Evolutionary conservation across 2,888 invertebrate genomes (phyloP), one percentile per base, ranked within the genome.

Genomic region (Sesamia inferens): DNA sequence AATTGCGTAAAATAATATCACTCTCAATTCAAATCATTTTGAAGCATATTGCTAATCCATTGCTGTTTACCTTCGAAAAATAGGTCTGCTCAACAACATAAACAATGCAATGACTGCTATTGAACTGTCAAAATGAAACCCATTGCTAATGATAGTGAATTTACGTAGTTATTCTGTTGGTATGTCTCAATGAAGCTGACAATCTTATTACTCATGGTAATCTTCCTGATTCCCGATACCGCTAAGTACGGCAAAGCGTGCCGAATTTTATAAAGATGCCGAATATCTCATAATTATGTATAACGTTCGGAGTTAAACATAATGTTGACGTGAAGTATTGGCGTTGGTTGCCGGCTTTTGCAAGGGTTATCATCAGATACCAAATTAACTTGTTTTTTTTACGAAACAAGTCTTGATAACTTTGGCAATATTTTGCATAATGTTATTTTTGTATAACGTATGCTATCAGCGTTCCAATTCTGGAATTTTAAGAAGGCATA

Each of bases 281-380:
- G 42, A 16, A 16, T 58, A 77, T 44, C 24, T 44, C 65, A 16
- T 69, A 81, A 65, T 65, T 68, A 66, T 22, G 39, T 65, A 64
- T 5, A 55, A 13, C 47, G 14, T n/a, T 10, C 1, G 1, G 7
- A 75, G 16, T 55, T 61, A 68, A 77, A 61, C 5, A 68, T 13
- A 69, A 66, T 51, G 44, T 72, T 68, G 58, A 39, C 47, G 54
- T 57, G 8, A 81, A 55, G 7, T 71, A 67, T 82, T 47, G 19
- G 44, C 14, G n/a, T 31, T 42, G 11, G 11, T 31, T 47, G 11
- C 13, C 66, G 74, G 54, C 74, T 73, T 78, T 73, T 51, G 68
- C 44, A 59, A 57, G 55, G 80, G 79, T 83, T 80, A 83, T 83
- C 83, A 83, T 83, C 83, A 66, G 68, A 65, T 79, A 58, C 74